Percentiles rank a stretch among this genome's conserved stretches.
These are phyloP conservation scores for Anodontia alba DNA, from an alignment of 2,888 invertebrate species.

Conservation along the genomic window DNA sequence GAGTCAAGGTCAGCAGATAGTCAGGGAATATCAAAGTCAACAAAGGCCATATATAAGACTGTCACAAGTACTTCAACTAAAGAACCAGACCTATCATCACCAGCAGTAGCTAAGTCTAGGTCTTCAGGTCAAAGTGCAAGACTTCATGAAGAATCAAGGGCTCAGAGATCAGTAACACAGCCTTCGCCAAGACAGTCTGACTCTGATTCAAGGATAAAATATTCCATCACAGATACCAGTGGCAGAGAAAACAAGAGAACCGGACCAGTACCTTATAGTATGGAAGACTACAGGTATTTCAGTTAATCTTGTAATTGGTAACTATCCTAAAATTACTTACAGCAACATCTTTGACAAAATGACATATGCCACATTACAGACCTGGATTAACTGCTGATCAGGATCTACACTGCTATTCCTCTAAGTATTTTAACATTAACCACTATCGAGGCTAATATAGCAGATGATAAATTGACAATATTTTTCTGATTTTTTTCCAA, in stretches of 20 bases:
- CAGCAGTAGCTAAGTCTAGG: not conserved
- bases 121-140: not conserved
- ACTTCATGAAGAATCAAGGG: not conserved
- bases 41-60: not conserved
- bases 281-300: slow-evolving; percentile 1
- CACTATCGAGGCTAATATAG: too few species aligned
- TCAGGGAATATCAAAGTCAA: not conserved
- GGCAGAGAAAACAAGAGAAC: slow-evolving; percentile 43
- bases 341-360: too few species aligned
- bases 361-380: too few species aligned
- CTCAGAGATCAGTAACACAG: not conserved
- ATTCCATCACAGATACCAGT: slow-evolving; percentile 35
- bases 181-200: not conserved
- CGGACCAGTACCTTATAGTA: slow-evolving; percentile 35
- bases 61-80: not conserved
- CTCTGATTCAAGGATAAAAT: slow-evolving; percentile 22
- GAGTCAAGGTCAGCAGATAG: not conserved
- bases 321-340: too few species aligned
- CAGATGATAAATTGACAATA: too few species aligned
- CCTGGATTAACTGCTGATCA: too few species aligned
- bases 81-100: not conserved
- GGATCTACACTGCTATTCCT: too few species aligned
- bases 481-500: too few species aligned
- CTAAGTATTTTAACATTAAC: too few species aligned
- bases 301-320: too few species aligned